Percentiles rank a stretch among this genome's conserved stretches.
phyloP scores from a whole-genome alignment of 2,113 vertebrate species.

The Tonatia bakeri region DNA sequence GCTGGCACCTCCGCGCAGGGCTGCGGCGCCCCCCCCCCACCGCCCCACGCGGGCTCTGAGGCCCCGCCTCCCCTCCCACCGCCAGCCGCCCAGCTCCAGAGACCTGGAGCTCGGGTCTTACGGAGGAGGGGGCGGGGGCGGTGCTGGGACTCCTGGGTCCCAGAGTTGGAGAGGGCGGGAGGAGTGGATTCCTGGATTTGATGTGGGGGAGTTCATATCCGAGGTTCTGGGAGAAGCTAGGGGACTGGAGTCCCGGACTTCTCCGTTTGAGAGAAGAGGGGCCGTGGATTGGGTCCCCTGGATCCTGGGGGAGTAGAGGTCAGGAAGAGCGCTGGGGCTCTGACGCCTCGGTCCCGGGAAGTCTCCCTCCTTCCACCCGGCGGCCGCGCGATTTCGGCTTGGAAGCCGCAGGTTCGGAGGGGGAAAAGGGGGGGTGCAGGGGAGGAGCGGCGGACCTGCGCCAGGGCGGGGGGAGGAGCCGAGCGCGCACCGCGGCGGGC shows the following conservation, averaged over 20 bases:
- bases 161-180: background rate
- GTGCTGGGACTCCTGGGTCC: background rate
- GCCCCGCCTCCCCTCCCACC: background rate
- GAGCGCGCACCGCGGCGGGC: constrained; percentile 55
- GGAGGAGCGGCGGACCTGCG: constrained; percentile 68
- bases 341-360: background rate
- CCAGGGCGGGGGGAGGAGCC: constrained; percentile 58
- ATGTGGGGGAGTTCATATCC: background rate
- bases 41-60: background rate
- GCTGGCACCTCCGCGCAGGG: background rate
- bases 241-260: background rate
- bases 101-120: background rate
- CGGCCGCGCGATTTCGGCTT: constrained; percentile 4
- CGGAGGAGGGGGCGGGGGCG: too few relatives aligned
- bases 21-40: background rate
- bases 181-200: background rate
- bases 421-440: background rate
- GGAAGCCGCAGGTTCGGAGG: constrained; percentile 25
- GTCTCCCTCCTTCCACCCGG: background rate
- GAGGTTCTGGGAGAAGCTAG: background rate
- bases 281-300: background rate
- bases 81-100: background rate
- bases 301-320: background rate
- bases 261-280: background rate
- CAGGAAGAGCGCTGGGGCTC: background rate